A percentile compares a stretch with the other conserved stretches of the same genome.
Evolutionary conservation across 2,113 vertebrate genomes (phyloP).

Genomic region (Gulo gulo): DNA sequence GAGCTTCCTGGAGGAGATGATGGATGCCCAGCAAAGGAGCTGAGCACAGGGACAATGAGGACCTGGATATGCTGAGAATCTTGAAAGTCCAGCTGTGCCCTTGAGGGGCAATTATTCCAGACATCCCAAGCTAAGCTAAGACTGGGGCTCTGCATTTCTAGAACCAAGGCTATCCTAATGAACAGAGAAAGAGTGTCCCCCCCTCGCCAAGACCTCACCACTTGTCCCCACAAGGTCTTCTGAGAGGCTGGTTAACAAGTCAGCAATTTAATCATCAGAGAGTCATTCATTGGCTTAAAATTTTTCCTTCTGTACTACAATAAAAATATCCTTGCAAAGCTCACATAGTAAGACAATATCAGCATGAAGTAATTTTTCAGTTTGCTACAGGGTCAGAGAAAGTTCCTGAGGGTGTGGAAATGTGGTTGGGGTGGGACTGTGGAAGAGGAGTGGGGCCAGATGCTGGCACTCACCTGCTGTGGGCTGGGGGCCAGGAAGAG

Average conservation of each 20-base stretch:
- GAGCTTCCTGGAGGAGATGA: background rate
- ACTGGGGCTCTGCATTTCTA: background rate
- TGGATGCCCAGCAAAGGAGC: background rate
- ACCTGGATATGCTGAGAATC: background rate
- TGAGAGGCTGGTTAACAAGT: background rate
- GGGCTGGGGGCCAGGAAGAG: background rate
- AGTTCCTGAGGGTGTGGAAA: background rate
- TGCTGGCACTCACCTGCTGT: background rate
- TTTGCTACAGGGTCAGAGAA: background rate
- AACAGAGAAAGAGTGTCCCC: background rate
- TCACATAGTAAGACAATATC: background rate
- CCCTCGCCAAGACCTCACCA: background rate
- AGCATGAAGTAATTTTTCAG: background rate
- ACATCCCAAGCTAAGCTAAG: background rate
- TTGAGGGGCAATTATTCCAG: background rate
- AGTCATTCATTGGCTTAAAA: background rate
- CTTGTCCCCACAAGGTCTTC: background rate
- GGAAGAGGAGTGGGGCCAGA: background rate
- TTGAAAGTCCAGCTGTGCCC: background rate
- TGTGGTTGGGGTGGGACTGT: background rate
- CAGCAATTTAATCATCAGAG: background rate
- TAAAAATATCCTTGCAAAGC: background rate
- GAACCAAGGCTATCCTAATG: background rate
- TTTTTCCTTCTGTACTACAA: background rate
- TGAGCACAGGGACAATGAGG: background rate